Evolutionary conservation across 2,888 invertebrate species (phyloP).

Genomic region (Eudasyphora cyanicolor): DNA sequence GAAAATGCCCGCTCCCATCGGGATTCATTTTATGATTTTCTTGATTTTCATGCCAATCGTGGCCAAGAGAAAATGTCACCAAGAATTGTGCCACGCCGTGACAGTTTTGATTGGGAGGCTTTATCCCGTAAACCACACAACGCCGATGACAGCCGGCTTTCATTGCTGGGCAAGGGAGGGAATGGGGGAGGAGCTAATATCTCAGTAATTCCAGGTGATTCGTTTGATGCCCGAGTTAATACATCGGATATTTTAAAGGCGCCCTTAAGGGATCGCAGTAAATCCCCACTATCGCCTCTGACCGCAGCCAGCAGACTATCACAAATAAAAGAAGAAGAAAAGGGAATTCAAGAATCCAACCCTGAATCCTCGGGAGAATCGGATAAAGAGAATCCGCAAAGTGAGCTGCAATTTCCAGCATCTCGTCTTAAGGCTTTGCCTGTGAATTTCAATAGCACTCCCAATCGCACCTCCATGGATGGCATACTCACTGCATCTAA

Average conservation of each 20-base stretch:
- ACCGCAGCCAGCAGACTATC: constrained; percentile 68
- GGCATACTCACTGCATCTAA: constrained; percentile 23
- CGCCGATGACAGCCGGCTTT: constrained; percentile 47
- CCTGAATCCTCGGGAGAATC: constrained; percentile 63
- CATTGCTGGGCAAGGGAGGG: constrained; percentile 26
- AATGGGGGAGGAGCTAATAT: neutral
- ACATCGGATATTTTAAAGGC: constrained; percentile 45
- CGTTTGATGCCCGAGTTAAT: constrained; percentile 63
- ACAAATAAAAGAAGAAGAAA: constrained; percentile 74
- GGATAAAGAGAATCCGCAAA: constrained; percentile 72
- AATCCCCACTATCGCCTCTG: constrained; percentile 69
- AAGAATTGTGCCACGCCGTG: constrained; percentile 70
- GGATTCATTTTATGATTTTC: constrained; percentile 78
- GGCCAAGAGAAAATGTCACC: constrained; percentile 73
- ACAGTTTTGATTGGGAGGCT: constrained; percentile 78
- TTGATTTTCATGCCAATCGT: constrained; percentile 74
- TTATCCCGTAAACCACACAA: constrained; percentile 69
- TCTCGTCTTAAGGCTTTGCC: constrained; percentile 70
- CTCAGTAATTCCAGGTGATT: constrained; percentile 63
- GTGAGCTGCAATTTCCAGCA: constrained; percentile 66
- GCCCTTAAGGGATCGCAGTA: constrained; percentile 72
- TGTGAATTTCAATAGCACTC: constrained; percentile 75
- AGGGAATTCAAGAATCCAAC: constrained; percentile 48
- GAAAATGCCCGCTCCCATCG: constrained; percentile 67
- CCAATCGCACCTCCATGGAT: constrained; percentile 68